Evolutionary conservation across 2,113 vertebrate species (phyloP).

Genomic region (Penelope pileata): DNA sequence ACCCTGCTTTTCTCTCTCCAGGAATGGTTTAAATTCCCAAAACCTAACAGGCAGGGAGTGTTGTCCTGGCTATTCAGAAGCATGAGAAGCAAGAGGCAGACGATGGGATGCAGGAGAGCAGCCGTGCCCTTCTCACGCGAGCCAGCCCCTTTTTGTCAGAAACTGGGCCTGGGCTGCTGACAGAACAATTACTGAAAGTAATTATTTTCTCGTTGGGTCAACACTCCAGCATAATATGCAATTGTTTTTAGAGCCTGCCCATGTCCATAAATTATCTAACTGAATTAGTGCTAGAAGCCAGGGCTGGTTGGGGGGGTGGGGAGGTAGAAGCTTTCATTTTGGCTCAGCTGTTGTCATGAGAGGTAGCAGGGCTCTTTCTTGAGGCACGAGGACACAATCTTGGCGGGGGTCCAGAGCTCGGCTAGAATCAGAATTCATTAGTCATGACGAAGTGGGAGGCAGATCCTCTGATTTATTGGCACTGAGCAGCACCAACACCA

Average conservation of each 20-base stretch:
- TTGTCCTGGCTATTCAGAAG: not conserved
- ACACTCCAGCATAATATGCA: slow-evolving; percentile 29
- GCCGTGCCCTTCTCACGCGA: not conserved
- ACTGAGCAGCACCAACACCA: slow-evolving; percentile 6
- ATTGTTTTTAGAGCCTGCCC: slow-evolving; percentile 9
- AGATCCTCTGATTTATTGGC: slow-evolving; percentile 46
- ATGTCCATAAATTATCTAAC: slow-evolving; percentile 8
- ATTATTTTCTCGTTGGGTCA: slow-evolving; percentile 26
- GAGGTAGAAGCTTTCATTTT: not conserved
- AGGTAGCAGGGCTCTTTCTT: not conserved
- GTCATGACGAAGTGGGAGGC: slow-evolving; percentile 23
- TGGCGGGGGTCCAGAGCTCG: not conserved
- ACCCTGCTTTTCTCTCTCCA: not conserved
- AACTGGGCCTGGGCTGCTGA: not conserved
- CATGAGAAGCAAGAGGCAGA: not conserved
- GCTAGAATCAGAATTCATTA: not conserved
- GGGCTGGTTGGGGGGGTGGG: not conserved
- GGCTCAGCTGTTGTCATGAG: not conserved
- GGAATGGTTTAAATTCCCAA: not conserved
- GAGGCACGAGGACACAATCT: not conserved
- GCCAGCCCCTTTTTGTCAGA: not conserved
- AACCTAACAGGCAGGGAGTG: not conserved
- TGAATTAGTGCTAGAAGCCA: not conserved
- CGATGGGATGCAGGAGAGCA: accelerated
- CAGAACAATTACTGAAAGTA: not conserved